Percentiles rank a stretch among this genome's conserved stretches.
Conservation (phyloP, 2,888 invertebrate species). For the Chymomyza caudatula region DNA sequence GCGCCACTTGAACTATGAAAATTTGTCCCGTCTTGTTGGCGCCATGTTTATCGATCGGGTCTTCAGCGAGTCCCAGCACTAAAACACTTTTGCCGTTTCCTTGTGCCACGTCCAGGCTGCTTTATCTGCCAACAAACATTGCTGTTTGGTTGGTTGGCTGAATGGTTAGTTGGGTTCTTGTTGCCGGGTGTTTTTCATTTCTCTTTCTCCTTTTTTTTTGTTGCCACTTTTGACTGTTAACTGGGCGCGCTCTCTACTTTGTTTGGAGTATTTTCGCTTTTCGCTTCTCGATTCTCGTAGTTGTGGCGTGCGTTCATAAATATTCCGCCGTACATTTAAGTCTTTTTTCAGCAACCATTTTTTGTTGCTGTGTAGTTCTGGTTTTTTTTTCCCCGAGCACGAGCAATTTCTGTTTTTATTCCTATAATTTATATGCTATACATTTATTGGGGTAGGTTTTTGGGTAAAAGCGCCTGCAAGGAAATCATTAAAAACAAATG, state of each 20-base stretch:
- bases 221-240: slow-evolving; percentile 48
- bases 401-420: slow-evolving; percentile 70
- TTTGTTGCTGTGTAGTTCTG: slow-evolving; percentile 25
- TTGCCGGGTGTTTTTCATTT: neutral
- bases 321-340: slow-evolving; percentile 37
- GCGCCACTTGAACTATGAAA: slow-evolving; percentile 76
- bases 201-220: slow-evolving; percentile 9
- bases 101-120: neutral
- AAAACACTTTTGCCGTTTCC: slow-evolving; percentile 69
- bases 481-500: slow-evolving; percentile 35
- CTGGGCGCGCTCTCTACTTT: slow-evolving; percentile 29
- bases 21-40: slow-evolving; percentile 74
- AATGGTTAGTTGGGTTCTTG: neutral
- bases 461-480: slow-evolving; percentile 55
- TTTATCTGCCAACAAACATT: slow-evolving; percentile 66
- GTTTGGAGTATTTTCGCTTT: slow-evolving; percentile 65
- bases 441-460: slow-evolving; percentile 59
- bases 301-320: slow-evolving; percentile 62
- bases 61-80: slow-evolving; percentile 22
- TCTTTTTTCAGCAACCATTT: slow-evolving; percentile 29
- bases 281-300: neutral
- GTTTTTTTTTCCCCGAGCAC: slow-evolving; percentile 32
- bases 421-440: slow-evolving; percentile 62
- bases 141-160: slow-evolving; percentile 31
- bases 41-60: slow-evolving; percentile 71